These are phyloP conservation scores for Lerema accius DNA, from an alignment of 1,140 invertebrate genomes.

Conservation along the genomic window DNA sequence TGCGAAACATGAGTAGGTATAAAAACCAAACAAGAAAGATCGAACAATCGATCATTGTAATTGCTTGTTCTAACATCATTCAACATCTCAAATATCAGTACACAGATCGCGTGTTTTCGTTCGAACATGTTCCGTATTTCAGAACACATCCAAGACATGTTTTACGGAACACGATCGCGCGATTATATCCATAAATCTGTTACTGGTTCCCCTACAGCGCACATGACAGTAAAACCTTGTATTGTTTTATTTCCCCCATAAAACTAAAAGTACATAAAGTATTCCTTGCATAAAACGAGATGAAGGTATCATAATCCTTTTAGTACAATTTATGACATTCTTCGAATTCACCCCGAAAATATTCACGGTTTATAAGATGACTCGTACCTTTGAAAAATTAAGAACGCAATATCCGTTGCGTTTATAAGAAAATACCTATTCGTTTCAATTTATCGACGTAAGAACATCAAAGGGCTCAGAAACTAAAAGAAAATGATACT, in stretches of 20 bases:
- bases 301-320: too few species aligned
- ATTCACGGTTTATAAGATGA: constrained; percentile 19
- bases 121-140: constrained; percentile 16
- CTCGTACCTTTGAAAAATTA: constrained; percentile 19
- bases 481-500: constrained; percentile 25
- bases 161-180: constrained; percentile 14
- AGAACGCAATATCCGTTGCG: constrained; percentile 21
- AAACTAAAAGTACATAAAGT: constrained; percentile 18
- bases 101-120: constrained; percentile 16
- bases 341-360: constrained; percentile 12
- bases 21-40: too few species aligned
- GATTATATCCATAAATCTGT: constrained; percentile 28
- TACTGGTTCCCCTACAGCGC: constrained; percentile 23
- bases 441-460: constrained; percentile 24
- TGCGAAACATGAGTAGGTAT: too few species aligned
- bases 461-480: constrained; percentile 23
- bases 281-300: too few species aligned
- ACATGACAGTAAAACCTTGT: constrained; percentile 30
- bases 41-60: constrained; percentile 16
- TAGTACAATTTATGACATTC: constrained; percentile 24
- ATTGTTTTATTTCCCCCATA: constrained; percentile 28
- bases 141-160: constrained; percentile 17
- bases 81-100: constrained; percentile 20
- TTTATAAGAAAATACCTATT: constrained; percentile 26
- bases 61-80: constrained; percentile 10